Base-by-base conservation (phyloP, 2,888 invertebrate species). In the Tubulanus polymorphus region DNA sequence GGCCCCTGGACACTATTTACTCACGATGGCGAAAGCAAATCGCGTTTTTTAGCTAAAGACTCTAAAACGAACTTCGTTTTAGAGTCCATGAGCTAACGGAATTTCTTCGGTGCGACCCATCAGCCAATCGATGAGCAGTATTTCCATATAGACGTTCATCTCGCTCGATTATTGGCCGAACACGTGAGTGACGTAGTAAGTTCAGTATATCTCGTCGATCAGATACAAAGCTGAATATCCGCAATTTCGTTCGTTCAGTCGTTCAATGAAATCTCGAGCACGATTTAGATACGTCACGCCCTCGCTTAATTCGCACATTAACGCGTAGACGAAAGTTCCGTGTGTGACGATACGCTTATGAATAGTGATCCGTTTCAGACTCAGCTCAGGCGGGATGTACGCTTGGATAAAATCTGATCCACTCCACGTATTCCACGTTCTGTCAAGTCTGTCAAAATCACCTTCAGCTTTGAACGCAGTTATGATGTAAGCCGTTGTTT, bases 361-460 rank as follows among this genome's bases (percentile, higher is more conserved):
- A 54, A 73, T 68, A 30, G 72, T 71, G 37, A 73, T 57, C 6
- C 73, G 62, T 37, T 70, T 61, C n/a, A 73, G 64, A 50, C 66
- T 66, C 46, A 73, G 57, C n/a, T 62, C 62, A n/a, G 55, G 57
- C 1, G 73, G 71, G 56, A 69, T 66, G 57, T 68, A 68, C 66
- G 70, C 69, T 6, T 70, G 62, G 25, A 73, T 67, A 50, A 60
- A 70, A 37, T 70, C 67, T 5, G 72, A 71, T 10, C 73, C 73
- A 54, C 69, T 71, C 73, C 73, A 73, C 10, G 63, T 68, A 56
- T 66, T 65, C 73, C 73, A 73, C 3, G 66, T 64, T 50, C 64
- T 57, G 53, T 71, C 71, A 18, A 73, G 56, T 18, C 62, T 63
- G 12, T 61, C 61, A 10, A 67, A 56, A 50, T 67, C 64, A 55